A percentile compares a stretch with the other conserved stretches of the same genome.
Conservation (phyloP, 2,888 invertebrate genomes). For the Brassicogethes aeneus region DNA sequence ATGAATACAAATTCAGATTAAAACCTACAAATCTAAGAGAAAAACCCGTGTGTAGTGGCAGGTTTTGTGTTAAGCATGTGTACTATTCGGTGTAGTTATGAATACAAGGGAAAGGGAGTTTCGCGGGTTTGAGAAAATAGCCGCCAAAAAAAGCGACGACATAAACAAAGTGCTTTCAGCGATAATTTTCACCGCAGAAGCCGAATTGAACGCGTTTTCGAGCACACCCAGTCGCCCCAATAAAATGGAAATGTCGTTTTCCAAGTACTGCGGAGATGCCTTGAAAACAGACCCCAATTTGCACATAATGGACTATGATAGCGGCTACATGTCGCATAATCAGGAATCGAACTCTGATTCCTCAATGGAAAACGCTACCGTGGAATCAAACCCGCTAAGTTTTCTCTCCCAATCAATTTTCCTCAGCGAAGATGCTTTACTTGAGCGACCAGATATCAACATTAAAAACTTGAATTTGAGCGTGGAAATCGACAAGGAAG, state of each 20-base stretch:
- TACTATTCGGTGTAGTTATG: not conserved
- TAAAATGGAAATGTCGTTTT: conserved; percentile 8
- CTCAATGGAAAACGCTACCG: conserved; percentile 13
- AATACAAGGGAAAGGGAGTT: not conserved
- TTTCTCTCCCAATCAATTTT: conserved; percentile 22
- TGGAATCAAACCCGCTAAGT: conserved; percentile 3
- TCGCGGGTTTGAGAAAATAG: conserved; percentile 3
- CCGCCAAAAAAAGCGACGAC: conserved; percentile 10
- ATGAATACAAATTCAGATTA: no score
- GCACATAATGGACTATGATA: conserved; percentile 33
- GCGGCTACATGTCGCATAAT: conserved; percentile 37
- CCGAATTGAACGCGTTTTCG: conserved; percentile 1
- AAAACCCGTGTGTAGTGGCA: no score
- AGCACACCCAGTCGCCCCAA: conserved; percentile 2
- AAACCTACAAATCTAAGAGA: no score
- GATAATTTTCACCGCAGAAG: not conserved
- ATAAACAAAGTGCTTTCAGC: conserved; percentile 3
- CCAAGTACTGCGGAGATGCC: not conserved
- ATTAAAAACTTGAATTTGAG: conserved; percentile 9
- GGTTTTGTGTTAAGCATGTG: not conserved
- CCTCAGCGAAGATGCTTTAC: conserved; percentile 34
- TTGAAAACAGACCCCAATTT: conserved; percentile 6
- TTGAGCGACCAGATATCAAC: conserved; percentile 29
- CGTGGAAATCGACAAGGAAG: conserved; percentile 14
- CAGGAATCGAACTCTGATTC: conserved; percentile 32